phyloP scores from a whole-genome alignment of 2,113 vertebrate genomes.

The Corvus moneduloides region DNA sequence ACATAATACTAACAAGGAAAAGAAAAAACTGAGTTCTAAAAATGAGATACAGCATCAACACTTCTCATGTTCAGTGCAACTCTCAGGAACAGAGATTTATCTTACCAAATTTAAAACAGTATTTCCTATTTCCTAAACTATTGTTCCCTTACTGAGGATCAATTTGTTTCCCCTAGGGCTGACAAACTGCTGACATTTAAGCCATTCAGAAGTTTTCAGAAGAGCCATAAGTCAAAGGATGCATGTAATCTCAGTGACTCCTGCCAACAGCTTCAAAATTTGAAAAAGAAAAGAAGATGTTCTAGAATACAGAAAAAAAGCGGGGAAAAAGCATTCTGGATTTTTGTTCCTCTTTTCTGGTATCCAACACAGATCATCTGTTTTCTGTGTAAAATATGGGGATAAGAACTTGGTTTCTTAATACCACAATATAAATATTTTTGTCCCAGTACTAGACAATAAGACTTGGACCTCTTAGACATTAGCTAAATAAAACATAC shows the following conservation, averaged over 20 bases:
- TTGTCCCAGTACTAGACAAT: neutral
- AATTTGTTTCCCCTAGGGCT: neutral
- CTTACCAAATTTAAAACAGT: neutral
- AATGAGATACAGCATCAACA: neutral
- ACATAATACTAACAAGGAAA: neutral
- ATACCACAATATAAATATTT: neutral
- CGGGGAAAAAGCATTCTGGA: rapidly evolving
- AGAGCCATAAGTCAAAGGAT: neutral
- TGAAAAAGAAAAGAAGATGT: neutral
- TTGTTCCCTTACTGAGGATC: neutral
- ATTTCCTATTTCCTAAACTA: neutral
- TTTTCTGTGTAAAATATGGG: neutral
- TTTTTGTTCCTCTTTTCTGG: neutral
- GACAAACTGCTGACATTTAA: neutral
- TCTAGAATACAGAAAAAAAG: neutral
- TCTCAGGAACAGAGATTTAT: neutral
- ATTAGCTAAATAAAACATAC: neutral
- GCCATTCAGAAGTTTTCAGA: neutral
- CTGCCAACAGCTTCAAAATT: neutral
- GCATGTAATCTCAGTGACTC: neutral
- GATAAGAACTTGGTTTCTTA: neutral
- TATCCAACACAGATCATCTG: neutral
- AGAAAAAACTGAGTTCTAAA: neutral
- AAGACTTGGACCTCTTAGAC: neutral
- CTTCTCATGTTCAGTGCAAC: neutral